A percentile compares a stretch with the other conserved stretches of the same genome.
These are phyloP conservation scores for Trachelus iudaicus DNA, from an alignment of 2,888 invertebrate genomes.

Conservation along the genomic window DNA sequence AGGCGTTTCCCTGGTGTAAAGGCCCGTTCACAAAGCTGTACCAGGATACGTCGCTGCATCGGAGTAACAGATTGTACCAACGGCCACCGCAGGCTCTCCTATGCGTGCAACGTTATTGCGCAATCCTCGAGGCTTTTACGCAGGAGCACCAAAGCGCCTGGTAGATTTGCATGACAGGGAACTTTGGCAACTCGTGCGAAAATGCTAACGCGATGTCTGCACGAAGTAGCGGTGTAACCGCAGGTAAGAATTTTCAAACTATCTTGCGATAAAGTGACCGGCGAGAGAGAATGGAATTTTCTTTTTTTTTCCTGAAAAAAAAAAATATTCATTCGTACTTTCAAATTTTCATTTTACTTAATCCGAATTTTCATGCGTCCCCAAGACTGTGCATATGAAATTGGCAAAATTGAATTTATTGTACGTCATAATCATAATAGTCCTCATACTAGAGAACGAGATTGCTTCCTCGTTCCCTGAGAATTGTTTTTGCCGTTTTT, in stretches of 20 bases:
- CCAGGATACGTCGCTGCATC: not conserved
- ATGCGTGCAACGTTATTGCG: not conserved
- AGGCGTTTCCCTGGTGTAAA: not conserved
- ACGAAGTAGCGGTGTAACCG: not conserved
- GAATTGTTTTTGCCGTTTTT: no score
- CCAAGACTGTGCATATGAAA: no score
- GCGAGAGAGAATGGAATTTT: not conserved
- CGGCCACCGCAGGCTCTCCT: not conserved
- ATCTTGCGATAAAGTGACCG: not conserved
- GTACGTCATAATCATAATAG: no score
- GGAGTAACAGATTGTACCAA: not conserved
- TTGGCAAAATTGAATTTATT: no score
- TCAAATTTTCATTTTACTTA: not conserved
- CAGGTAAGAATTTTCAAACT: not conserved
- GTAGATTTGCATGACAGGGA: not conserved
- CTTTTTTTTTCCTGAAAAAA: no score
- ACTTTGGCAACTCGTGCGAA: not conserved
- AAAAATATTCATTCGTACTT: no score
- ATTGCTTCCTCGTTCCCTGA: no score
- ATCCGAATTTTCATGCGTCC: not conserved
- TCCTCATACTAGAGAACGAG: no score
- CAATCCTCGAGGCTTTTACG: not conserved
- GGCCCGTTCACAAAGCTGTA: not conserved
- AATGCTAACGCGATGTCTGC: not conserved
- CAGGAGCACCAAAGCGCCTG: not conserved